Conservation (phyloP, 2,888 invertebrate genomes). For the Pemphredon lugubris region DNA sequence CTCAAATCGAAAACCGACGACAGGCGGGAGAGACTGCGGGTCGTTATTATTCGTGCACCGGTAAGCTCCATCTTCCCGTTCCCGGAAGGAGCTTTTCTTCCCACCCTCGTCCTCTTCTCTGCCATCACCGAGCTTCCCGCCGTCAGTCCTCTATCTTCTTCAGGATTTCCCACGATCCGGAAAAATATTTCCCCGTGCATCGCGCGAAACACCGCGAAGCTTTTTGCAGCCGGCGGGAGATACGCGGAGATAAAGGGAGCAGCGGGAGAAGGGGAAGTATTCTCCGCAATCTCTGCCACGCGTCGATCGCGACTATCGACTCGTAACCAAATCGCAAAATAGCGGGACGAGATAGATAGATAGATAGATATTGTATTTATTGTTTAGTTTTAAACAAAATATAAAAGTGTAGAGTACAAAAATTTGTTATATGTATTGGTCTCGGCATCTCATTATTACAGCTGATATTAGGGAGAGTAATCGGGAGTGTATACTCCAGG, state of each 20-base stretch:
- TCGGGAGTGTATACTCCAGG: too few species aligned
- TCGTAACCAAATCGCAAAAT: slow-evolving; percentile 66
- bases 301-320: slow-evolving; percentile 42
- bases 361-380: too few species aligned
- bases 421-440: too few species aligned
- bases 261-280: slow-evolving; percentile 15
- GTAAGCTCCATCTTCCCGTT: slow-evolving; percentile 48
- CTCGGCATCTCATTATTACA: too few species aligned
- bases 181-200: slow-evolving; percentile 54
- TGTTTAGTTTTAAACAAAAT: too few species aligned
- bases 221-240: slow-evolving; percentile 20
- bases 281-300: slow-evolving; percentile 16
- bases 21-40: slow-evolving; percentile 52
- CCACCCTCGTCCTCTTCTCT: not conserved
- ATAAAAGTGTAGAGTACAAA: too few species aligned
- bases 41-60: slow-evolving; percentile 66
- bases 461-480: too few species aligned
- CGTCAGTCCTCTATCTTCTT: too few species aligned
- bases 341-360: slow-evolving; percentile 43
- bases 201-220: slow-evolving; percentile 23
- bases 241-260: not conserved
- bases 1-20: slow-evolving; percentile 61
- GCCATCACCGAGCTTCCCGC: too few species aligned
- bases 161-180: slow-evolving; percentile 42
- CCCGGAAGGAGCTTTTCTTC: slow-evolving; percentile 55